A percentile compares a stretch with the other conserved stretches of the same genome.
Conservation (phyloP, 2,797 vertebrate species). For the Xenops minutus region DNA sequence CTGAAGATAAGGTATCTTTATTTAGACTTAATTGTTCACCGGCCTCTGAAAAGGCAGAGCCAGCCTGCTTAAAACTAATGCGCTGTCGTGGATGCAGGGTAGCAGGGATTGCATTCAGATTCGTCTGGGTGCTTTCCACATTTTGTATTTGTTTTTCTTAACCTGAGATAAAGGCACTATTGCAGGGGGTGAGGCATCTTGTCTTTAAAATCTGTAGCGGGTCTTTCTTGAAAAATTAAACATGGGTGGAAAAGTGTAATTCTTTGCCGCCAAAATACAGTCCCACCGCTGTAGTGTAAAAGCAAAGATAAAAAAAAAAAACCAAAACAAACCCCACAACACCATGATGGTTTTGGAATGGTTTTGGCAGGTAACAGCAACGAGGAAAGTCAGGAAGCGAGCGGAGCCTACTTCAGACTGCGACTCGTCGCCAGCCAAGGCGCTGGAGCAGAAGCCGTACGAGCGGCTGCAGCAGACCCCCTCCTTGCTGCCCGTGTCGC, state of each 20-base stretch:
- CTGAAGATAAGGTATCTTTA: slow-evolving; percentile 82
- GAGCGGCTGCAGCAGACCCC: slow-evolving; percentile 76
- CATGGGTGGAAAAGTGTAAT: background rate
- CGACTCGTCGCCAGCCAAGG: slow-evolving; percentile 76
- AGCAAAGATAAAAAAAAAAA: background rate
- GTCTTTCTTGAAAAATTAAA: background rate
- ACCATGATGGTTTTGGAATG: background rate
- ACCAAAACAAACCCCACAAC: too few species aligned
- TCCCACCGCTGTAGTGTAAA: background rate
- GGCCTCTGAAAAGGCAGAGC: background rate
- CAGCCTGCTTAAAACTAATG: slow-evolving; percentile 15
- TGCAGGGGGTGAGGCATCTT: background rate
- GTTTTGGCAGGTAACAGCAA: slow-evolving; percentile 73
- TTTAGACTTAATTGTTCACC: slow-evolving; percentile 53
- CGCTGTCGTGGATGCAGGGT: background rate
- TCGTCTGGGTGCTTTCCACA: background rate
- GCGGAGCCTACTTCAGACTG: slow-evolving; percentile 82
- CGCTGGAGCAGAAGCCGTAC: slow-evolving; percentile 76
- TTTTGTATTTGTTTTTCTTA: background rate
- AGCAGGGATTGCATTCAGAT: background rate
- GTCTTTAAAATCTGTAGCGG: background rate
- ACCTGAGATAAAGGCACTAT: background rate
- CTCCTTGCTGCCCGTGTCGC: slow-evolving; percentile 37
- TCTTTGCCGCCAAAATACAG: background rate
- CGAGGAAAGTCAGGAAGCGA: slow-evolving; percentile 83